phyloP scores from a whole-genome alignment of 1,140 invertebrate species.

The Lepeophtheirus salmonis region DNA sequence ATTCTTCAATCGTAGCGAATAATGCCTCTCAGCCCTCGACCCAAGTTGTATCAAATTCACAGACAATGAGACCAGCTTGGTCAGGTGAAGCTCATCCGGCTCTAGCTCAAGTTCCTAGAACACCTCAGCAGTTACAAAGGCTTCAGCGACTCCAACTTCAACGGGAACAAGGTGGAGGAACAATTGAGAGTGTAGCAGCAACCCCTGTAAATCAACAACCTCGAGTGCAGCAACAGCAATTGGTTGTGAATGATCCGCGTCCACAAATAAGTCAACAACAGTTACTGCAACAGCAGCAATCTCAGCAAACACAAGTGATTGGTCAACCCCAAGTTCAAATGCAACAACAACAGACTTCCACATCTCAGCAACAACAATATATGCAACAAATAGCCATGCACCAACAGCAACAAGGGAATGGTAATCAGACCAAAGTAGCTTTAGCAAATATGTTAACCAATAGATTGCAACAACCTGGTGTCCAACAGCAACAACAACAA shows the following conservation, averaged over 20 bases:
- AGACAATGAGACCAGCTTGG: slow-evolving; percentile 18
- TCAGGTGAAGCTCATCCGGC: slow-evolving; percentile 13
- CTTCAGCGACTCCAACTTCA: slow-evolving; percentile 24
- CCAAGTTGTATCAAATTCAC: background rate
- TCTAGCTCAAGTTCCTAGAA: slow-evolving; percentile 23
- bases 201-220: slow-evolving; percentile 6
- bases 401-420: slow-evolving; percentile 17
- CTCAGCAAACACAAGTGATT: slow-evolving; percentile 22
- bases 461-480: slow-evolving; percentile 50
- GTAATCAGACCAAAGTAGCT: slow-evolving; percentile 62
- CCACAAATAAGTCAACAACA: slow-evolving; percentile 19
- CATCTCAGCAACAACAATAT: slow-evolving; percentile 14
- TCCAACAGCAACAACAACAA: slow-evolving; percentile 44
- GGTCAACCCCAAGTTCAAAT: slow-evolving; percentile 24
- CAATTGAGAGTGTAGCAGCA: background rate
- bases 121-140: slow-evolving; percentile 26
- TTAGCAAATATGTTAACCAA: slow-evolving; percentile 82
- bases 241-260: slow-evolving; percentile 14
- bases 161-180: slow-evolving; percentile 7
- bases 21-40: background rate
- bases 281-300: slow-evolving; percentile 21
- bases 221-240: background rate
- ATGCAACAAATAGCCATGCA: slow-evolving; percentile 16
- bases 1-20: slow-evolving; percentile 23
- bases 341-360: background rate